Evolutionary conservation across 2,113 vertebrate species (phyloP).

Genomic region (Hirundichthys speculiger): DNA sequence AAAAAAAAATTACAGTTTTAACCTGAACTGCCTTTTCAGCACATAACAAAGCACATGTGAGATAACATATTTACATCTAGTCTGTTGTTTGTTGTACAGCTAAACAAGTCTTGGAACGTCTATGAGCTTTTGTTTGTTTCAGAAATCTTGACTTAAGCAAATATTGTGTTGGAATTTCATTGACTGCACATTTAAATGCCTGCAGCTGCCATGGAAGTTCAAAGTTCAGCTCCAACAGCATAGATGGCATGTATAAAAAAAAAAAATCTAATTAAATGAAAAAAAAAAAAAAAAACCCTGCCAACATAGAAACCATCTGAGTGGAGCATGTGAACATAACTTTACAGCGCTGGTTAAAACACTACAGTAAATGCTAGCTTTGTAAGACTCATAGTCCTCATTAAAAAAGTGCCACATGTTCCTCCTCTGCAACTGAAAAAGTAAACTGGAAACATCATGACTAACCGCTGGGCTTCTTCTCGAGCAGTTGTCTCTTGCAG

Average conservation of each 20-base stretch:
- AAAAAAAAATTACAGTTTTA: neutral
- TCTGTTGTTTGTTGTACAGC: constrained; percentile 4
- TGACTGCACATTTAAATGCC: constrained; percentile 9
- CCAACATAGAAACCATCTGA: neutral
- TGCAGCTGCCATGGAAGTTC: constrained; percentile 2
- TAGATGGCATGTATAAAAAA: too few relatives aligned
- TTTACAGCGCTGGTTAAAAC: too few relatives aligned
- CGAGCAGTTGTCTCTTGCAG: constrained; percentile 96
- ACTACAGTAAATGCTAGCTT: too few relatives aligned
- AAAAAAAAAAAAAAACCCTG: too few relatives aligned
- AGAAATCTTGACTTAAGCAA: constrained; percentile 8
- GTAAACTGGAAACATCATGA: neutral
- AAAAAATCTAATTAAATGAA: too few relatives aligned
- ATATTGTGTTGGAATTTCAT: constrained; percentile 5
- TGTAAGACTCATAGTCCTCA: too few relatives aligned
- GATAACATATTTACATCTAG: constrained; percentile 6
- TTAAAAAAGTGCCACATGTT: neutral
- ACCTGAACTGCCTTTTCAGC: neutral
- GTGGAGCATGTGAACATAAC: too few relatives aligned
- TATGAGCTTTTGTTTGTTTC: constrained; percentile 12
- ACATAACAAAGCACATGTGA: constrained; percentile 9
- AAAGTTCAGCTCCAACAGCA: constrained; percentile 5
- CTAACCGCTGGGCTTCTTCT: constrained; percentile 95
- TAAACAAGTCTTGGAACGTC: neutral
- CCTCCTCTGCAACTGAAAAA: neutral